A percentile compares a stretch with the other conserved stretches of the same genome.
phyloP scores from a whole-genome alignment of 2,888 invertebrate species.

The Dinocampus coccinellae region DNA sequence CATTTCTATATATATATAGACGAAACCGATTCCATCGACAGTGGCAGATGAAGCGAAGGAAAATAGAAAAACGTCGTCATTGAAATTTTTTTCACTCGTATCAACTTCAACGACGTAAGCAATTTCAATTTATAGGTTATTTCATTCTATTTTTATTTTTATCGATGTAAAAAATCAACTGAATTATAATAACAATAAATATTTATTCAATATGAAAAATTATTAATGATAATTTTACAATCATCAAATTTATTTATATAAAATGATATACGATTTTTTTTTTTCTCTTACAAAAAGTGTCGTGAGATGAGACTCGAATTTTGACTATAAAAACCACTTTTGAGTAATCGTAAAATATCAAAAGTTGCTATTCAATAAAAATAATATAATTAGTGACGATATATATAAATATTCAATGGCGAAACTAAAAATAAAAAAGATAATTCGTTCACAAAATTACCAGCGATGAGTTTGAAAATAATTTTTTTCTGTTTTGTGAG shows the following conservation, averaged over 20 bases:
- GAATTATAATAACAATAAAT: not conserved
- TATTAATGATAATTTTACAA: too few species aligned
- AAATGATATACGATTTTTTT: too few species aligned
- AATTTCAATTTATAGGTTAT: not conserved
- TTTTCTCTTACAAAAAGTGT: too few species aligned
- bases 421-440: too few species aligned
- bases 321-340: not conserved
- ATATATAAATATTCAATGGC: too few species aligned
- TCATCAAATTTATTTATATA: too few species aligned
- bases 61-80: slow-evolving; percentile 2
- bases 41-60: not conserved
- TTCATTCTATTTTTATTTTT: not conserved
- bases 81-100: not conserved
- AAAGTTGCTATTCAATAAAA: too few species aligned
- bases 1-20: not conserved
- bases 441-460: too few species aligned
- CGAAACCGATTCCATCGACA: slow-evolving; percentile 9
- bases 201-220: not conserved
- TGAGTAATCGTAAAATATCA: not conserved
- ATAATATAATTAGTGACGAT: too few species aligned
- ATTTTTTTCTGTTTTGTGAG: too few species aligned
- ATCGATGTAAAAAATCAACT: not conserved
- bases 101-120: not conserved
- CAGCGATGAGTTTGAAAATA: too few species aligned
- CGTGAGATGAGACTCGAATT: too few species aligned